Evolutionary conservation across 2,888 invertebrate genomes (phyloP).

Genomic region (Zhengitettix transpicula): DNA sequence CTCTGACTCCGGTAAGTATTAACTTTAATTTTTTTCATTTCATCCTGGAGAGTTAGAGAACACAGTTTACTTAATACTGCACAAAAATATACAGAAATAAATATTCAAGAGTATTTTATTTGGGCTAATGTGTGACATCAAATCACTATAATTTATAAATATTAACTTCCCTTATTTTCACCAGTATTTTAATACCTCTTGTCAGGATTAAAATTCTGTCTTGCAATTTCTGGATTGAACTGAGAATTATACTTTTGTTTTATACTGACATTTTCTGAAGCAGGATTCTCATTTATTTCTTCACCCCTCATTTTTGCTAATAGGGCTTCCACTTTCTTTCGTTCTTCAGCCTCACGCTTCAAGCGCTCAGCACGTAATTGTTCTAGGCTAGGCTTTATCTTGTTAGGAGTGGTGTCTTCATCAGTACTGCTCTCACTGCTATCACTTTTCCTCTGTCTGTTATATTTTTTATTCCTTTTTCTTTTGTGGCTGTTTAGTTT

Average conservation of each 20-base stretch:
- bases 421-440: slow-evolving; percentile 9
- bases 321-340: slow-evolving; percentile 47
- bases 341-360: slow-evolving; percentile 65
- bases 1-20: no score
- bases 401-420: not conserved
- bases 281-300: slow-evolving; percentile 18
- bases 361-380: slow-evolving; percentile 61
- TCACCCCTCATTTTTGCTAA: slow-evolving; percentile 51
- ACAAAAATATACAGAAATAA: no score
- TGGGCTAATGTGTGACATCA: no score
- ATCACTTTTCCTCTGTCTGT: slow-evolving; percentile 14
- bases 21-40: no score
- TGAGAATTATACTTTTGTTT: slow-evolving; percentile 87
- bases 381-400: slow-evolving; percentile 28
- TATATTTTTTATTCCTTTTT: slow-evolving; percentile 18
- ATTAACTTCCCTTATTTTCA: no score
- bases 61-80: no score
- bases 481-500: slow-evolving; percentile 12
- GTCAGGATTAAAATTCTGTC: slow-evolving; percentile 41
- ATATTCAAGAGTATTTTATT: no score
- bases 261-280: slow-evolving; percentile 23
- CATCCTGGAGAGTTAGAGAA: no score
- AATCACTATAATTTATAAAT: no score
- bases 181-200: no score
- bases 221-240: slow-evolving; percentile 81